Base-by-base conservation (phyloP, 2,888 invertebrate species). In the Macrosoma leucophasiata region DNA sequence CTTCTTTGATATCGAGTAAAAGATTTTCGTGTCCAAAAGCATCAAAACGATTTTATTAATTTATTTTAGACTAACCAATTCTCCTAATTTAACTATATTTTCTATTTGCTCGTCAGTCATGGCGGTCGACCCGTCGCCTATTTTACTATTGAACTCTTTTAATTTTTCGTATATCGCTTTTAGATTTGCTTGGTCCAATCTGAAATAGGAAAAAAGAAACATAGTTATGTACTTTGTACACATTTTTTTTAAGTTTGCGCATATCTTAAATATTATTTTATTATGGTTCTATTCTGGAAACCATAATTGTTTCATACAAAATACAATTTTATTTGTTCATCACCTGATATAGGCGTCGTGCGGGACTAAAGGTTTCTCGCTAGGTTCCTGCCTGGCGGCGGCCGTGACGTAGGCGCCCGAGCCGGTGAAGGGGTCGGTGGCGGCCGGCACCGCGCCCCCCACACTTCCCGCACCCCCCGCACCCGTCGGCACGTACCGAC, bases 101-200 rank as follows among this genome's bases (percentile, higher is more conserved):
- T 88, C 86, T 40, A 91, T 58, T 36, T 89, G 75, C 7, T 78
- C 75, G 0, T 87, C 87, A 0, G 87, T 75, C 36, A 89, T 63
- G 11, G 86, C 73, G 31, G 73, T 76, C 7, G 73, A 51, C 5
- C 77, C 85, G 33, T 86, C 86, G 0, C 79, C 84, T 6, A 85
- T 65, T 66, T 89, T 90, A 24, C 77, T 75, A 60, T 93, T 94
- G 50, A 94, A 92, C 62, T 94, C 93, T 55, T 77, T 89, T 33
- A 91, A 62, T 62, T 91, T 92, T 49, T 91, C 90, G 41, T 91
- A 76, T 50, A 96, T 92, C 23, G 92, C 91, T 33, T 84, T 84
- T 13, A 90, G 65, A 74, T 93, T 93, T 3, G 92, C 94, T 56
- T 90, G 89, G 54, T 94, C 95, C 60, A 96, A 93, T 43, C 89